Conservation (phyloP, 2,888 invertebrate species). For the Trimorus sp. region DNA sequence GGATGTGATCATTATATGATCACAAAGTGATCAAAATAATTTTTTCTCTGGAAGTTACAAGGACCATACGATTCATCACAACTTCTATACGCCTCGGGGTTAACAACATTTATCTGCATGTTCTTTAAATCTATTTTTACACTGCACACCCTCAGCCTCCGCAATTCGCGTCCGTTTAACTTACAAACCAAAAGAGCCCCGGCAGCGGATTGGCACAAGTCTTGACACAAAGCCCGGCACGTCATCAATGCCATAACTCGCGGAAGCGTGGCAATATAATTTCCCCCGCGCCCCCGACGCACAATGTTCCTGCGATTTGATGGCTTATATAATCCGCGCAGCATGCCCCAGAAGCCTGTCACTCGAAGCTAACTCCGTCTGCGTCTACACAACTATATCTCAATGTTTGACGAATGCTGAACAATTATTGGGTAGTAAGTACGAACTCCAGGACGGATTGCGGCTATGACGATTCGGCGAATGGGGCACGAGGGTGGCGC, state of each 20-base stretch:
- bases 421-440: constrained; percentile 73
- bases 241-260: constrained; percentile 49
- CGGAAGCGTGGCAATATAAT: constrained; percentile 56
- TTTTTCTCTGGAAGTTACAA: too few relatives aligned
- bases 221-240: constrained; percentile 41
- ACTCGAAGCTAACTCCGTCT: constrained; percentile 59
- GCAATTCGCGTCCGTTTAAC: constrained; percentile 8
- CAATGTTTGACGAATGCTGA: constrained; percentile 72
- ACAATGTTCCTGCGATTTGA: constrained; percentile 55
- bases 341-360: constrained; percentile 59
- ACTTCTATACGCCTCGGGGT: too few relatives aligned
- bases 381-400: constrained; percentile 64
- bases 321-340: constrained; percentile 56
- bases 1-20: too few relatives aligned
- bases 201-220: constrained; percentile 27
- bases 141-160: too few relatives aligned
- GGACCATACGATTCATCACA: too few relatives aligned
- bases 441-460: constrained; percentile 67
- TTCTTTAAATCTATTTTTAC: too few relatives aligned
- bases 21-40: too few relatives aligned
- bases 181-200: constrained; percentile 18
- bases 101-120: too few relatives aligned
- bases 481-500: constrained; percentile 56
- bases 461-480: constrained; percentile 68
- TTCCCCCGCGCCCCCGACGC: constrained; percentile 46